Percentiles rank a stretch among this genome's conserved stretches.
Evolutionary conservation across 2,888 invertebrate genomes (phyloP).

Genomic region (Hemaris fuciformis): DNA sequence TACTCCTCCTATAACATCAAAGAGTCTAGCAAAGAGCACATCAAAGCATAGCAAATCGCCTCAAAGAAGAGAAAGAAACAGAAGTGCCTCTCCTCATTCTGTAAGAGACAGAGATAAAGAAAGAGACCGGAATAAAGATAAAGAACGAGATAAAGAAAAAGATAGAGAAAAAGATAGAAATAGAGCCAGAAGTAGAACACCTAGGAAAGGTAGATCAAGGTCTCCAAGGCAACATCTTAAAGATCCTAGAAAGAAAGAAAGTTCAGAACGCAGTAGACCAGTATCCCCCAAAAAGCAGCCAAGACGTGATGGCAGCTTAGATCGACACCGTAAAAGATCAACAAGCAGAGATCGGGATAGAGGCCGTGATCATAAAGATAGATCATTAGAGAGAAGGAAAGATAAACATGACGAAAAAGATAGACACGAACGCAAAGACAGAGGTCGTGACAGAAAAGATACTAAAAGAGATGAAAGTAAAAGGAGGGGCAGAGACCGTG

Average conservation of each 20-base stretch:
- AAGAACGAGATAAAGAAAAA: constrained; percentile 69
- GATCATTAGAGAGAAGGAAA: constrained; percentile 73
- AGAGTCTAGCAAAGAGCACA: constrained; percentile 60
- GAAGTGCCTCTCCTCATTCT: constrained; percentile 64
- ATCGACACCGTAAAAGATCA: constrained; percentile 68
- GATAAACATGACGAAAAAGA: constrained; percentile 81
- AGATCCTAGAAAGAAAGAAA: constrained; percentile 70
- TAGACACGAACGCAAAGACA: constrained; percentile 85
- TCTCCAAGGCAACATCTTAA: constrained; percentile 73
- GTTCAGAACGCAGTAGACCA: constrained; percentile 73
- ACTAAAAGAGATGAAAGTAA: constrained; percentile 77
- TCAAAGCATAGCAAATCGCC: constrained; percentile 75
- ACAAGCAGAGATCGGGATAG: constrained; percentile 76
- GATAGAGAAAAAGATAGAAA: constrained; percentile 76
- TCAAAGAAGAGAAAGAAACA: constrained; percentile 66
- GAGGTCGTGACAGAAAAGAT: constrained; percentile 85
- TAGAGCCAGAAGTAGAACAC: constrained; percentile 73
- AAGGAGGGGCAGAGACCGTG: constrained; percentile 73
- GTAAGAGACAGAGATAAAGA: constrained; percentile 77
- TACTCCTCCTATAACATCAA: constrained; percentile 74
- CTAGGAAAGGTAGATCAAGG: constrained; percentile 70
- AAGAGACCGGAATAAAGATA: constrained; percentile 64
- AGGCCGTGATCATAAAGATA: constrained; percentile 76
- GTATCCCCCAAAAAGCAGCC: constrained; percentile 74
- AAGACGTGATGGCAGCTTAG: constrained; percentile 64